Conservation (phyloP, 1,140 invertebrate species). For the Danaus plexippus region DNA sequence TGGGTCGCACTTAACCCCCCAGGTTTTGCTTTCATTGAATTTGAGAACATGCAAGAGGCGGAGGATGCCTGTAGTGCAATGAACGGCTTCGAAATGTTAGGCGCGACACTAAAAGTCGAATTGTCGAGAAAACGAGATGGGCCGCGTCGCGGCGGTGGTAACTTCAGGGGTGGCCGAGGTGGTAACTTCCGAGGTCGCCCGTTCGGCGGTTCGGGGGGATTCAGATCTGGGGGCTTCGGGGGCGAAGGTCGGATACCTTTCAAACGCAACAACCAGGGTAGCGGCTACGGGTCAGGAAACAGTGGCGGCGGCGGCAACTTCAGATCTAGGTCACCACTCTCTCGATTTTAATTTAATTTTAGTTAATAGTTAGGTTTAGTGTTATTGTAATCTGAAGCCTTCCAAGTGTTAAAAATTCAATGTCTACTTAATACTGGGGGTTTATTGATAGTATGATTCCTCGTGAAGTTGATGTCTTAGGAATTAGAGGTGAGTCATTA, state of each 20-base stretch:
- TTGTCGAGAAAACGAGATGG: conserved; percentile 81
- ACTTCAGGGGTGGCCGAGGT: conserved; percentile 68
- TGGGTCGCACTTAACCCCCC: conserved; percentile 85
- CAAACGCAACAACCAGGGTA: conserved; percentile 55
- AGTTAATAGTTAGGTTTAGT: conserved; percentile 67
- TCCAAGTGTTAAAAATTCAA: conserved; percentile 65
- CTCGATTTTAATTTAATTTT: conserved; percentile 66
- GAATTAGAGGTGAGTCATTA: conserved; percentile 53
- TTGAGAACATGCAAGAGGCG: conserved; percentile 94
- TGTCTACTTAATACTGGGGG: conserved; percentile 60
- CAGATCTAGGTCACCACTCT: conserved; percentile 66
- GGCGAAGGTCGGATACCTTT: conserved; percentile 33
- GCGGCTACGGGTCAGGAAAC: conserved; percentile 69
- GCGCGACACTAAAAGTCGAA: conserved; percentile 86
- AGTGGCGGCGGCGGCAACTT: conserved; percentile 61
- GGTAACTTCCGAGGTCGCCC: conserved; percentile 46
- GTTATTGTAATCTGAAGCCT: conserved; percentile 70
- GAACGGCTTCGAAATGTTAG: conserved; percentile 88
- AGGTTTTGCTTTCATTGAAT: conserved; percentile 99
- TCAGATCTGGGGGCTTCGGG: conserved; percentile 19
- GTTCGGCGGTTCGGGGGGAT: conserved; percentile 39
- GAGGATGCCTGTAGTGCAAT: conserved; percentile 93
- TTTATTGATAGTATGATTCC: conserved; percentile 59
- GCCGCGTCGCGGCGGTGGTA: conserved; percentile 70
- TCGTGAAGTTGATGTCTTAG: conserved; percentile 47